These are phyloP conservation scores for Brachionus sp. DNA, from an alignment of 1,140 invertebrate species.

Conservation along the genomic window DNA sequence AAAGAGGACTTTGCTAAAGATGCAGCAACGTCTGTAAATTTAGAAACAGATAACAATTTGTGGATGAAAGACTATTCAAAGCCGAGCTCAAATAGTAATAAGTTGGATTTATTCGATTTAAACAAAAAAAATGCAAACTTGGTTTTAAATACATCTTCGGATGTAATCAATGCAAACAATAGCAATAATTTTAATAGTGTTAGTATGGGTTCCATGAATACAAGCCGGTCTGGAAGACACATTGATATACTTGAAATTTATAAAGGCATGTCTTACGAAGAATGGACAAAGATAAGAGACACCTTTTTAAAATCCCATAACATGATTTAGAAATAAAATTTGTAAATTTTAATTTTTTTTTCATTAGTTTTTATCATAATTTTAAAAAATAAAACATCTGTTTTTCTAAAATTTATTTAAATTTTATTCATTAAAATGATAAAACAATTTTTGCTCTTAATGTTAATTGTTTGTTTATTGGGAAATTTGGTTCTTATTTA, in stretches of 20 bases:
- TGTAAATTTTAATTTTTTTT: neutral
- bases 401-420: neutral
- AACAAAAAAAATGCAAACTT: neutral
- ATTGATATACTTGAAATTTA: constrained; percentile 29
- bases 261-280: constrained; percentile 39
- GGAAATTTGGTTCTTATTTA: neutral
- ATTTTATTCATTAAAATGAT: neutral
- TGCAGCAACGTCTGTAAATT: neutral
- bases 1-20: constrained; percentile 23
- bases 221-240: neutral
- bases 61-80: constrained; percentile 45
- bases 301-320: constrained; percentile 42
- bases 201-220: constrained; percentile 10
- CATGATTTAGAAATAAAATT: constrained; percentile 10
- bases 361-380: neutral
- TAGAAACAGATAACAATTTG: constrained; percentile 10
- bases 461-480: neutral
- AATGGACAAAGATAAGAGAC: constrained; percentile 38
- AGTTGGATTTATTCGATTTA: constrained; percentile 2
- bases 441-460: neutral
- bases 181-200: constrained; percentile 4
- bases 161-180: neutral
- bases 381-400: neutral
- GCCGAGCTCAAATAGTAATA: neutral
- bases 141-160: neutral